Evolutionary conservation across 2,888 invertebrate genomes (phyloP).

Genomic region (Tenthredo scrophulariae): DNA sequence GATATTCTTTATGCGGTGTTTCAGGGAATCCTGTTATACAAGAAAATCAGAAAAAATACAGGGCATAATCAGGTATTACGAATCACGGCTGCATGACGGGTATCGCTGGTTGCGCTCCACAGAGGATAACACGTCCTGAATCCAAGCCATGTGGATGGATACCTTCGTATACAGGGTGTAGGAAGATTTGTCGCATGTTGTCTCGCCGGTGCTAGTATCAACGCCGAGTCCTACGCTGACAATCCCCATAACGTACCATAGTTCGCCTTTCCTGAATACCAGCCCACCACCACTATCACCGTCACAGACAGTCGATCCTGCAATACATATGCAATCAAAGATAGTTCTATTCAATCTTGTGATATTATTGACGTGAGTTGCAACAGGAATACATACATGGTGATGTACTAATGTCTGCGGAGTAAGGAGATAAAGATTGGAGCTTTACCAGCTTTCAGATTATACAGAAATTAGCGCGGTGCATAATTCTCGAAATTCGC

Average conservation of each 20-base stretch:
- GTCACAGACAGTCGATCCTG: slow-evolving; percentile 74
- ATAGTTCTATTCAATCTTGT: neutral
- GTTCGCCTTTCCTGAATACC: neutral
- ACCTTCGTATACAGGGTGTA: slow-evolving; percentile 74
- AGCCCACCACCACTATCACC: neutral
- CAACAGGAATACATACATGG: too few species aligned
- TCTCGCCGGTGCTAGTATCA: neutral
- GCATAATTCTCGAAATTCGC: too few species aligned
- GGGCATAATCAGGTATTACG: neutral
- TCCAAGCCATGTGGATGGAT: slow-evolving; percentile 70
- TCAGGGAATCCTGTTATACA: neutral
- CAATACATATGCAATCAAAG: slow-evolving; percentile 47
- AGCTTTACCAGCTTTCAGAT: too few species aligned
- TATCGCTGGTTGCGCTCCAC: slow-evolving; percentile 61
- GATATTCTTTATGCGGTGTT: neutral
- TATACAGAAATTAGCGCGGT: too few species aligned
- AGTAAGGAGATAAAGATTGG: too few species aligned
- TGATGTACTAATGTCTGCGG: too few species aligned
- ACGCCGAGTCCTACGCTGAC: neutral
- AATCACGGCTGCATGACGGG: slow-evolving; percentile 31
- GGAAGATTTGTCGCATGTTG: neutral
- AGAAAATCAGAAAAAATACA: neutral
- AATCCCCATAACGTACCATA: neutral
- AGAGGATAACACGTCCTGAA: slow-evolving; percentile 67
- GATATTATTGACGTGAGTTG: too few species aligned